Evolutionary conservation across 2,113 vertebrate genomes (phyloP).

Genomic region (Bambusicola thoracicus): DNA sequence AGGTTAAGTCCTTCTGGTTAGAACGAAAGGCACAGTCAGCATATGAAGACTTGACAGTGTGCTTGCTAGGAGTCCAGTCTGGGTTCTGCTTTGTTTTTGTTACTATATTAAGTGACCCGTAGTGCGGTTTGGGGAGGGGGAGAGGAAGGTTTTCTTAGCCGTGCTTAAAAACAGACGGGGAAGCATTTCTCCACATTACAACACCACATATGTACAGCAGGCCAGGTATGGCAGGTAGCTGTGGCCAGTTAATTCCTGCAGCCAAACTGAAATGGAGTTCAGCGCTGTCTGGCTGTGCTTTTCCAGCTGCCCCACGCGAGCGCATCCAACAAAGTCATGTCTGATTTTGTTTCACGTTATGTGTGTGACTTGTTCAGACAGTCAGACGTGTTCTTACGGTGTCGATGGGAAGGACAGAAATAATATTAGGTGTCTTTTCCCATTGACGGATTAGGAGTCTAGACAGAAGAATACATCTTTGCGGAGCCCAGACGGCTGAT

Average conservation of each 20-base stretch:
- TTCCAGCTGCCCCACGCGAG: neutral
- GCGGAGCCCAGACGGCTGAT: constrained; percentile 45
- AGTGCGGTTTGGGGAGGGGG: neutral
- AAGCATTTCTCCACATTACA: constrained; percentile 4
- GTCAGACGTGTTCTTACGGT: constrained; percentile 36
- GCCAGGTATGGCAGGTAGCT: neutral
- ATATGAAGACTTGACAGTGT: neutral
- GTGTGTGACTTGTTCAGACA: neutral
- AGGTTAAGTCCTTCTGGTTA: neutral
- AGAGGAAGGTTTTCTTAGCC: neutral
- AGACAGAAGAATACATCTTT: constrained; percentile 48
- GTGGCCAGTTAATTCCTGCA: neutral
- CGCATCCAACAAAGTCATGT: neutral
- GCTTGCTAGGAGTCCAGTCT: neutral
- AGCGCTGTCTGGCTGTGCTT: neutral
- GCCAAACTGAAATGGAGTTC: neutral
- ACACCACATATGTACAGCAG: neutral
- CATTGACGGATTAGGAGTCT: constrained; percentile 64
- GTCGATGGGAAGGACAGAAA: constrained; percentile 30
- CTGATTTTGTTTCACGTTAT: neutral
- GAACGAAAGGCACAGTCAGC: neutral
- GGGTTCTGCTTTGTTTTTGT: neutral
- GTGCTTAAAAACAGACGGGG: neutral
- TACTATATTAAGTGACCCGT: neutral
- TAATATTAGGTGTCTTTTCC: constrained; percentile 57